phyloP scores from a whole-genome alignment of 2,888 invertebrate genomes.

The Lasioglossum leucozonium region DNA sequence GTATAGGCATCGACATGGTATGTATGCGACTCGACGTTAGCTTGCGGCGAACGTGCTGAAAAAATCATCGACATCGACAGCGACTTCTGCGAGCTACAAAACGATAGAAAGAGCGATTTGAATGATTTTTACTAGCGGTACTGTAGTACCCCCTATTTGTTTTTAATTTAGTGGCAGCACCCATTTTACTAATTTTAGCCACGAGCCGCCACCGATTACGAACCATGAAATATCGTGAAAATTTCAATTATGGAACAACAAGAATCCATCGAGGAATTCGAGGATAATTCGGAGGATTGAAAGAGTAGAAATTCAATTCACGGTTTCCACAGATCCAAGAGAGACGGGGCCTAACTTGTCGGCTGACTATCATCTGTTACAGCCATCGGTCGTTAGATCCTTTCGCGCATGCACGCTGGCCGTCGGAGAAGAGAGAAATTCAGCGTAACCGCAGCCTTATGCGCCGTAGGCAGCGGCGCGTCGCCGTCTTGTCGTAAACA shows the following conservation, averaged over 20 bases:
- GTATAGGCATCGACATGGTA: background rate
- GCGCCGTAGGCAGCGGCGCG: slow-evolving; percentile 63
- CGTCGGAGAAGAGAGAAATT: background rate
- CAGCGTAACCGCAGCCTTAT: slow-evolving; percentile 22
- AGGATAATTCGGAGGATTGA: background rate
- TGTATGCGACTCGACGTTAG: background rate
- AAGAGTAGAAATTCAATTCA: too few relatives aligned
- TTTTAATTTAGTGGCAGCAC: too few relatives aligned
- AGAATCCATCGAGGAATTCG: background rate
- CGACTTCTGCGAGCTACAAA: too few relatives aligned
- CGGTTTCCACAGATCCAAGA: background rate
- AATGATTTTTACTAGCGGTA: too few relatives aligned
- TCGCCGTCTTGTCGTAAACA: slow-evolving; percentile 77
- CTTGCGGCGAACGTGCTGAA: background rate
- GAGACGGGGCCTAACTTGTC: background rate
- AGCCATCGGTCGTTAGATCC: background rate
- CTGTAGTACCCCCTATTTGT: too few relatives aligned
- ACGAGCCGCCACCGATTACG: too few relatives aligned
- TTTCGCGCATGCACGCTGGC: background rate
- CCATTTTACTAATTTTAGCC: too few relatives aligned
- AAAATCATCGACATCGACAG: background rate
- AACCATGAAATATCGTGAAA: too few relatives aligned
- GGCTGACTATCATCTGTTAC: background rate
- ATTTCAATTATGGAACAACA: too few relatives aligned
- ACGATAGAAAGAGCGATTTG: too few relatives aligned